Base-by-base conservation (phyloP, 2,797 vertebrate species). In the Schizothorax lantsangensis region DNA sequence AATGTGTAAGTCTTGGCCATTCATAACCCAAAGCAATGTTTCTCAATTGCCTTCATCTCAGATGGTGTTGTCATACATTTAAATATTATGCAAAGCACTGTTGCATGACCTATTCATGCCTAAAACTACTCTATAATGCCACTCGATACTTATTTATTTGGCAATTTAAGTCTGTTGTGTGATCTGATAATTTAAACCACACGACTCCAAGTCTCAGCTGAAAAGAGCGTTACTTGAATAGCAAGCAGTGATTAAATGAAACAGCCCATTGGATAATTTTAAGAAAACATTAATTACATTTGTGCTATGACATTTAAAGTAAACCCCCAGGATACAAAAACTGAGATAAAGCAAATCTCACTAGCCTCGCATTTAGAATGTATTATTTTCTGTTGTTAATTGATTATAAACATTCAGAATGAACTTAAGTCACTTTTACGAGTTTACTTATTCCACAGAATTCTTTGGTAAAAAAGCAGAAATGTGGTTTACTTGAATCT, bases 291-390 rank as follows among this genome's bases (percentile, higher is more conserved):
- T 86, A 88, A 78, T 88, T 86, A 86, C 81, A 86, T 88, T 79
- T 84, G 47, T 82, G 88, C 88, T 81, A 73, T 87, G 89, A 79
- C 88, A 86, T 87, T 87, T 86, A 69, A 89, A 90, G 84, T 78
- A 81, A 86, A 85, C 77, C 86, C 62, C 79, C 45, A 74, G 84
- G 86, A 83, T 87, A 79, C 59, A 14, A 78, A 45, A 81, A 88
- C 47, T 33, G 52, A 86, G 64, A 86, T 81, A 87, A 88, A 49
- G 64, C 38, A 54, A 49, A 79, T 90, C 75, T 87, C 62, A 85
- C 77, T 74, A 66, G 88, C 45, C 64, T 87, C 68, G 4, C 57
- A 73, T 84, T 83, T 81, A 69, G 73, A 85, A 85, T 81, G 72
- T 66, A 88, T 80, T 87, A 87, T 77, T 87, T 75, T 62, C 47